Base-by-base conservation (phyloP, 2,113 vertebrate species). In the Castor canadensis region DNA sequence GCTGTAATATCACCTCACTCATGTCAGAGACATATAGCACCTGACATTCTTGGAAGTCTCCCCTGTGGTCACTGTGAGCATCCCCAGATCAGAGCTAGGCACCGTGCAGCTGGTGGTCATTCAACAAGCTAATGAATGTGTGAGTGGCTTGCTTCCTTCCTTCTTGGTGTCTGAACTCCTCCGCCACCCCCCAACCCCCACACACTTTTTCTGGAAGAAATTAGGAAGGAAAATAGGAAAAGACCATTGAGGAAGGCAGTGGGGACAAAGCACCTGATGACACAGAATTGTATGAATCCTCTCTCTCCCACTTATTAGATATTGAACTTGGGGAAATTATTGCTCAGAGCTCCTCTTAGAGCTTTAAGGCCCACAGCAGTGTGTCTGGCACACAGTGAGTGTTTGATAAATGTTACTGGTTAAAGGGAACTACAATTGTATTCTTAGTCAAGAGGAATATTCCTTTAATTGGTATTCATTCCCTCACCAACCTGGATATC, bases 381-480 rank as follows among this genome's bases (percentile, higher is more conserved):
- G n/a, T 73, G 15, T 43, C 40, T 66, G 22, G 52, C 22, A 80
- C 60, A 62, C 6, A 80, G 26, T 56, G 84, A 71, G 11, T 54
- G 49, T 80, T 64, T 87, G 84, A 92, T 81, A 85, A 84, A 92
- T 64, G 62, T 17, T 54, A 40, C 49, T 40, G 69, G 32, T 75
- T 64, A 64, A 92, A 93, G 66, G 87, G 20, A 30, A 71, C 17
- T 32, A 11, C 60, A 45, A 86, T 24, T 87, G 11, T 15, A 62
- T 3, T 84, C 71, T 76, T 79, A 92, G 87, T 76, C 77, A 80
- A 87, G 35, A 91, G 66, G n/a, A 94, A n/a, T 76, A 43, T 76
- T 95, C 95, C 28, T 85, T 94, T 87, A 96, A 94, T 83, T 82
- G 76, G 8, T 83, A 72, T 81, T 81, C 62, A 71, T 26, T 54